phyloP scores from a whole-genome alignment of 37 sponge, comb jelly and placozoan species.

The Cliona cf. orientalis region DNA sequence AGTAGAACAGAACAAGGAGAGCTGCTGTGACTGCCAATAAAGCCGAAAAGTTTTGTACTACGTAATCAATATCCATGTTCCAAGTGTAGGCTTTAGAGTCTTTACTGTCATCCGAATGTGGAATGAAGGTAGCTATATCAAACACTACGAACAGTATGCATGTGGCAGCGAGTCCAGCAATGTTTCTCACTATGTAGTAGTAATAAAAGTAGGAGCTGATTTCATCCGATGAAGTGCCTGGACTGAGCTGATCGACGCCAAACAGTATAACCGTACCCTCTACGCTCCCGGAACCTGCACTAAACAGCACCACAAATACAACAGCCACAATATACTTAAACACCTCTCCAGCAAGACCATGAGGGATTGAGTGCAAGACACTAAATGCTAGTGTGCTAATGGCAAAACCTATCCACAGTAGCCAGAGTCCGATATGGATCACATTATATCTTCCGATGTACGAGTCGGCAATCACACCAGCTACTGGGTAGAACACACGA shows the following conservation, averaged over 20 bases:
- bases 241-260: conserved; percentile 46
- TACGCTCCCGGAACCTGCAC: conserved; percentile 30
- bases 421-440: conserved; percentile 33
- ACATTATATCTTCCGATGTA: conserved; percentile 18
- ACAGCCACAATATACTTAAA: not conserved
- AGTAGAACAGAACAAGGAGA: conserved; percentile 16
- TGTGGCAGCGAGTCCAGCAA: conserved; percentile 11
- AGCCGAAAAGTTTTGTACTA: too few relatives aligned
- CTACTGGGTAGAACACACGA: conserved; percentile 19
- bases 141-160: not conserved
- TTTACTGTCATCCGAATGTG: not conserved
- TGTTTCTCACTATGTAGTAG: conserved; percentile 26
- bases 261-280: conserved; percentile 48
- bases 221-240: conserved; percentile 41
- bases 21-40: not conserved
- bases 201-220: conserved; percentile 55
- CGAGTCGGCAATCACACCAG: conserved; percentile 24
- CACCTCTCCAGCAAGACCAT: not conserved
- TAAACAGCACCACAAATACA: not conserved
- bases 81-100: too few relatives aligned
- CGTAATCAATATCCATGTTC: too few relatives aligned
- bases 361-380: too few relatives aligned
- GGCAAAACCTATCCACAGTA: conserved; percentile 11
- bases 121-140: too few relatives aligned
- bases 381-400: too few relatives aligned